Conservation (phyloP, 2,113 vertebrate genomes). For the Brachionichthys hirsutus region DNA sequence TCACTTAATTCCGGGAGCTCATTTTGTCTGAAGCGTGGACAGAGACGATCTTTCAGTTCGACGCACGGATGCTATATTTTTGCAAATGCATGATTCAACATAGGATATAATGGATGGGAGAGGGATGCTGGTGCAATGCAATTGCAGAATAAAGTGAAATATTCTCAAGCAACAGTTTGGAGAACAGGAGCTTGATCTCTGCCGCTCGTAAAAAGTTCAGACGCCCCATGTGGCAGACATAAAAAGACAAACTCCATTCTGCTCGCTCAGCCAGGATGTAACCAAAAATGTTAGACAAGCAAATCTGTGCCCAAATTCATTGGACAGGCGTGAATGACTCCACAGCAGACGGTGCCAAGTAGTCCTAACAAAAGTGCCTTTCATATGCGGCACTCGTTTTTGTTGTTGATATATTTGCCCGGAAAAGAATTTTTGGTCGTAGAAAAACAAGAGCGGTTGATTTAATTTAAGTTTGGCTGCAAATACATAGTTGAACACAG, state of each 20-base stretch:
- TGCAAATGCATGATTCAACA: background rate
- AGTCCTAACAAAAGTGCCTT: constrained; percentile 15
- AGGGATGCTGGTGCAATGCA: background rate
- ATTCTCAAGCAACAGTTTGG: constrained; percentile 2
- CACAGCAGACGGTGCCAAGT: background rate
- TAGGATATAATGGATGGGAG: background rate
- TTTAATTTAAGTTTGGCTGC: background rate
- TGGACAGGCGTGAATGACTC: constrained; percentile 1
- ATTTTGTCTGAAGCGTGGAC: constrained; percentile 4
- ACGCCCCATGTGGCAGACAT: background rate
- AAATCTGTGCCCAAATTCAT: constrained; percentile 7
- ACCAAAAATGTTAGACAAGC: constrained; percentile 10
- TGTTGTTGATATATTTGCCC: constrained; percentile 3
- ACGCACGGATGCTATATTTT: background rate
- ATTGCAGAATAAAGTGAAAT: too few species aligned
- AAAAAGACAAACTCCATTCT: constrained; percentile 33
- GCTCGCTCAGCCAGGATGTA: constrained; percentile 1
- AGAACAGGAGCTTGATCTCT: background rate
- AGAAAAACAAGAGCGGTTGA: background rate
- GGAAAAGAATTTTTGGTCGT: background rate
- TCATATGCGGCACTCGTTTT: background rate
- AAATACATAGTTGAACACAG: background rate
- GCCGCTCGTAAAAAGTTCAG: background rate
- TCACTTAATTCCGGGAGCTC: constrained; percentile 11
- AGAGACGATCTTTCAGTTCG: constrained; percentile 6